Percentiles rank a stretch among this genome's conserved stretches.
Conservation (phyloP, 1,140 invertebrate genomes). For the Lamellibrachia luymesi region DNA sequence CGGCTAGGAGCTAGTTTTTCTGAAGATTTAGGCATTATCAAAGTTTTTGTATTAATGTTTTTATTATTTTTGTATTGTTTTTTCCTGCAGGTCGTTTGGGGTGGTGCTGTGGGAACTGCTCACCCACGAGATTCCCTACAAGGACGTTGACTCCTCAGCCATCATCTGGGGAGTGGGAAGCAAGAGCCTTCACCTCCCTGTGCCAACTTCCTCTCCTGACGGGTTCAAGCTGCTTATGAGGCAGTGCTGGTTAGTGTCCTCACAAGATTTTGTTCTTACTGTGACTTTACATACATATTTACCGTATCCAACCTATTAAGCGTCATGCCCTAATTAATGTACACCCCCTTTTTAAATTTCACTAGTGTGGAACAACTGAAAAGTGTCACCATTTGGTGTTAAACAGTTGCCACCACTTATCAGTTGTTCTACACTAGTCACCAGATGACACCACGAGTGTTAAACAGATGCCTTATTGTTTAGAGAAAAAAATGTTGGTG, state of each 20-base stretch:
- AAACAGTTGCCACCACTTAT: too few relatives aligned
- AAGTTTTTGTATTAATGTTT: background rate
- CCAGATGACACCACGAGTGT: too few relatives aligned
- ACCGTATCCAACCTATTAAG: too few relatives aligned
- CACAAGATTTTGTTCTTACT: background rate
- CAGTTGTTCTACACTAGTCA: too few relatives aligned
- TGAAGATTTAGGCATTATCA: too few relatives aligned
- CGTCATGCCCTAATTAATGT: too few relatives aligned
- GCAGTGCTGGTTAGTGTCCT: slow-evolving; percentile 73
- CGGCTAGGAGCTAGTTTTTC: too few relatives aligned
- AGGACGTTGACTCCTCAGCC: slow-evolving; percentile 92
- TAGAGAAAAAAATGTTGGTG: too few relatives aligned
- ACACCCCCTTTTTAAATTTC: too few relatives aligned
- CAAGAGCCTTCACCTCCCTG: slow-evolving; percentile 83
- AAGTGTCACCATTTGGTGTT: too few relatives aligned
- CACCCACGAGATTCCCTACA: slow-evolving; percentile 93
- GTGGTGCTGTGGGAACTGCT: slow-evolving; percentile 96
- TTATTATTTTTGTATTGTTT: background rate
- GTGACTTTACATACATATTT: background rate
- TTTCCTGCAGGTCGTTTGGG: slow-evolving; percentile 76
- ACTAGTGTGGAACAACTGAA: too few relatives aligned
- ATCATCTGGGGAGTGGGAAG: slow-evolving; percentile 98
- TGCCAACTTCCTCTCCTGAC: slow-evolving; percentile 86
- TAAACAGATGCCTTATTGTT: too few relatives aligned
- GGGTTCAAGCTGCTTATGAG: slow-evolving; percentile 75